Percentiles rank a stretch among this genome's conserved stretches.
These are phyloP conservation scores for Sebastes umbrosus DNA, from an alignment of 2,797 vertebrate genomes.

Conservation along the genomic window DNA sequence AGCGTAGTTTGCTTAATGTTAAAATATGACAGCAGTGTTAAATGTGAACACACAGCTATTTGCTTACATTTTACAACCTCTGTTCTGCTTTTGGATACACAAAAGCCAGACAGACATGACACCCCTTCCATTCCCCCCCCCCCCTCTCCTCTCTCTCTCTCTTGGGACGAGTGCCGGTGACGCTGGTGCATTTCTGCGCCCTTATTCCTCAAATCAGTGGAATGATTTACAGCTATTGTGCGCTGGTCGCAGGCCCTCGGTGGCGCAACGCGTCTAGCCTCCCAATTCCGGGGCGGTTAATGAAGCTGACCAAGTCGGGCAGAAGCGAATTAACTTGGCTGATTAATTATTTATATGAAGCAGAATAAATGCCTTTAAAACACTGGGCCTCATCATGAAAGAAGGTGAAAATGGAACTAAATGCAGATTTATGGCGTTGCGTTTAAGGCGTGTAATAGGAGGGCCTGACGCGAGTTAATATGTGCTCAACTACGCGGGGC, in stretches of 20 bases:
- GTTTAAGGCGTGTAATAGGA: constrained; percentile 76
- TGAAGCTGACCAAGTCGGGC: constrained; percentile 95
- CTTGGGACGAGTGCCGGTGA: constrained; percentile 46
- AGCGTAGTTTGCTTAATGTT: constrained; percentile 16
- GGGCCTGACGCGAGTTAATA: constrained; percentile 66
- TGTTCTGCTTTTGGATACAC: constrained; percentile 36
- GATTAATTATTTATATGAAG: constrained; percentile 98
- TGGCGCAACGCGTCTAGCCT: constrained; percentile 77
- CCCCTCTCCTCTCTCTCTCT: not conserved
- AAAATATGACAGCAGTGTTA: constrained; percentile 9
- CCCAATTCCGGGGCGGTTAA: constrained; percentile 90
- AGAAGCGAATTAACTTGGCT: constrained; percentile 96
- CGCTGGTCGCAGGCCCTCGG: constrained; percentile 54
- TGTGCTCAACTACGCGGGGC: constrained; percentile 58
- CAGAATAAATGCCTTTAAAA: constrained; percentile 97
- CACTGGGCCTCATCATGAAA: constrained; percentile 87
- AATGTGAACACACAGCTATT: constrained; percentile 18
- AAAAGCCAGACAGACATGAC: constrained; percentile 50
- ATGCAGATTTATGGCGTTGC: constrained; percentile 86
- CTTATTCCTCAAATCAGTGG: constrained; percentile 61
- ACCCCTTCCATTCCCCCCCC: not conserved
- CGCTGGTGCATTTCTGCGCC: constrained; percentile 50
- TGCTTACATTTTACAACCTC: constrained; percentile 23
- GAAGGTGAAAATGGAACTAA: constrained; percentile 89
- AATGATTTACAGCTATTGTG: constrained; percentile 77